Percentiles rank a stretch among this genome's conserved stretches.
phyloP scores from a whole-genome alignment of 2,797 vertebrate species.

The Crypturellus tataupa region DNA sequence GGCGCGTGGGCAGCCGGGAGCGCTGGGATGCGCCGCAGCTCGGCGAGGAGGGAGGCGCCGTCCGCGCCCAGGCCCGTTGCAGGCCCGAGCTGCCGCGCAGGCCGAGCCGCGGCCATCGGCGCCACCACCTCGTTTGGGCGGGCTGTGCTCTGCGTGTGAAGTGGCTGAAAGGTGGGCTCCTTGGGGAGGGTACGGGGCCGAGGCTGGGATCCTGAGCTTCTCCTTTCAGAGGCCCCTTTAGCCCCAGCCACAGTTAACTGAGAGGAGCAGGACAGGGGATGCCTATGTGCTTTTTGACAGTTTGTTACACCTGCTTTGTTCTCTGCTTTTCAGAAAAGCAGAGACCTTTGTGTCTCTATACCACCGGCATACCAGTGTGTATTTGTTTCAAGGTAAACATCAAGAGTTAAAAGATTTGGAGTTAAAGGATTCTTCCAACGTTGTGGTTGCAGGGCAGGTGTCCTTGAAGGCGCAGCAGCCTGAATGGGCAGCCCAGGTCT shows the following conservation, averaged over 20 bases:
- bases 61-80: too few species aligned
- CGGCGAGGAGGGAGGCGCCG: too few species aligned
- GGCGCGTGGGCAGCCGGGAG: too few species aligned
- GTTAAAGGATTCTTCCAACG: neutral
- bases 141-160: neutral
- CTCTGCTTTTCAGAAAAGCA: neutral
- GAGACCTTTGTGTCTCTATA: neutral
- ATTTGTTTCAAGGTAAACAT: neutral
- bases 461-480: neutral
- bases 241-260: neutral
- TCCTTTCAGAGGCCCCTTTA: conserved; percentile 42
- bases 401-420: conserved; percentile 20
- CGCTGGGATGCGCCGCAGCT: too few species aligned
- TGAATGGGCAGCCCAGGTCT: conserved; percentile 38
- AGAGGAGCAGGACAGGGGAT: neutral
- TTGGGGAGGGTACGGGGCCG: neutral
- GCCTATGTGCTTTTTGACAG: neutral
- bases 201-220: conserved; percentile 7
- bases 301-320: neutral
- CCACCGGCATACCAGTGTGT: neutral
- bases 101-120: too few species aligned
- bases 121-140: too few species aligned
- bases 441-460: neutral
- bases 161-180: conserved; percentile 6
- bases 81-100: too few species aligned